Evolutionary conservation across 2,888 invertebrate genomes (phyloP).

Genomic region (Bombylius discolor): DNA sequence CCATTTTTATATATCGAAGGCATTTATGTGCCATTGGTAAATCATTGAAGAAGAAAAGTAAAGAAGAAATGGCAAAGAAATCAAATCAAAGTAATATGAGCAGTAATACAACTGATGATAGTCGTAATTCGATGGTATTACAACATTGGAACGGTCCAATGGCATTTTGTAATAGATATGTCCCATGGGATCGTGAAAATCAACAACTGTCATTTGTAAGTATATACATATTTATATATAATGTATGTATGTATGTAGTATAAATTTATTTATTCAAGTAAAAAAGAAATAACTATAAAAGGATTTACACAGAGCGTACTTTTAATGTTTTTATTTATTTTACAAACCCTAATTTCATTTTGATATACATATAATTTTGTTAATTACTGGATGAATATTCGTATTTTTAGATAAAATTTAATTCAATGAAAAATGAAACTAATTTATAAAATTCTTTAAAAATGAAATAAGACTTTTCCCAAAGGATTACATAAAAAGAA

Average conservation of each 20-base stretch:
- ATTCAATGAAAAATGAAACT: too few relatives aligned
- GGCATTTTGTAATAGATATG: constrained; percentile 70
- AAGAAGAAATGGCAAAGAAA: constrained; percentile 60
- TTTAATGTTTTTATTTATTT: too few relatives aligned
- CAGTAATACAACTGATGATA: constrained; percentile 30
- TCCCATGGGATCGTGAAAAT: constrained; percentile 59
- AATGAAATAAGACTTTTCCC: too few relatives aligned
- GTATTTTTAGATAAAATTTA: too few relatives aligned
- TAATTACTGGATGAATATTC: too few relatives aligned
- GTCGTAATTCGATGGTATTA: constrained; percentile 43
- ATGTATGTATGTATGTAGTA: neutral
- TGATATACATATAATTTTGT: too few relatives aligned
- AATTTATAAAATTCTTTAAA: too few relatives aligned
- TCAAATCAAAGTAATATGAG: constrained; percentile 32
- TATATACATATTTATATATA: neutral
- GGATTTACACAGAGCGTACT: too few relatives aligned
- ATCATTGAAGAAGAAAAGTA: constrained; percentile 40
- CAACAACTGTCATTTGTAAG: constrained; percentile 29
- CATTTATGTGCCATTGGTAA: constrained; percentile 56
- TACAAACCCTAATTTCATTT: too few relatives aligned
- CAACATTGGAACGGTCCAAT: constrained; percentile 72
- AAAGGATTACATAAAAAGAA: too few relatives aligned
- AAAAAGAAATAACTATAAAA: too few relatives aligned
- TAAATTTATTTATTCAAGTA: too few relatives aligned
- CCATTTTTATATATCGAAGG: constrained; percentile 53